Conservation (phyloP, 2,888 invertebrate species). For the Hybos culiciformis region DNA sequence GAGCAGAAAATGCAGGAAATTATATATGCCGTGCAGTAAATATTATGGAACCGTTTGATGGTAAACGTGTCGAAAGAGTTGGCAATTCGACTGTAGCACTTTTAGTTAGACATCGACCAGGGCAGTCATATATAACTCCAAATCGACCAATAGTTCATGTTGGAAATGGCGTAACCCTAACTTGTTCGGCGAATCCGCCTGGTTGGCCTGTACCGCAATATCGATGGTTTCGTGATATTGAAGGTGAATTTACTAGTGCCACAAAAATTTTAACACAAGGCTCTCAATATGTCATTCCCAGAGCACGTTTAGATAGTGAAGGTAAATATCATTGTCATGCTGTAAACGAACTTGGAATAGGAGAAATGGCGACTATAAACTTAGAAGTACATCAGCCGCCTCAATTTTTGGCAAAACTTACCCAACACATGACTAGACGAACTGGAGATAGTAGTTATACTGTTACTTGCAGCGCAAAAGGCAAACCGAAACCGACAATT, state of each 20-base stretch:
- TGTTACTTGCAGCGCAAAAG: conserved; percentile 72
- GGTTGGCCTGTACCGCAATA: conserved; percentile 89
- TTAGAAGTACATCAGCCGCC: conserved; percentile 83
- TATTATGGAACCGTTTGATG: conserved; percentile 55
- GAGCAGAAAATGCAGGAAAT: conserved; percentile 74
- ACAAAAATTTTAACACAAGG: conserved; percentile 63
- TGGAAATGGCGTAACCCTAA: conserved; percentile 66
- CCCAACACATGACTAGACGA: conserved; percentile 65
- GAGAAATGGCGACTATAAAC: conserved; percentile 68
- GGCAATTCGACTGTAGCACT: conserved; percentile 73
- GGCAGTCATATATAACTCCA: conserved; percentile 68
- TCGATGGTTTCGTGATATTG: conserved; percentile 74
- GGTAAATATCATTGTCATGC: conserved; percentile 85
- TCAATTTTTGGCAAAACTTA: conserved; percentile 66
- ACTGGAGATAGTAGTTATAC: conserved; percentile 67
- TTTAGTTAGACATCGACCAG: conserved; percentile 74
- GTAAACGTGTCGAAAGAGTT: conserved; percentile 56
- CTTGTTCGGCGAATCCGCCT: conserved; percentile 74
- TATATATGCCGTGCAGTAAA: conserved; percentile 84
- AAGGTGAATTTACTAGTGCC: conserved; percentile 40
- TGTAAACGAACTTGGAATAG: conserved; percentile 75
- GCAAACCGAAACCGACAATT: conserved; percentile 73
- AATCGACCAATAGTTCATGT: conserved; percentile 74
- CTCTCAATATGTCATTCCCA: conserved; percentile 70
- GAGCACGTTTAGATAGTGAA: conserved; percentile 72